Base-by-base conservation (phyloP, 30 jellyfish, hydroid and myxozoan species). In the Morbakka virulenta region DNA sequence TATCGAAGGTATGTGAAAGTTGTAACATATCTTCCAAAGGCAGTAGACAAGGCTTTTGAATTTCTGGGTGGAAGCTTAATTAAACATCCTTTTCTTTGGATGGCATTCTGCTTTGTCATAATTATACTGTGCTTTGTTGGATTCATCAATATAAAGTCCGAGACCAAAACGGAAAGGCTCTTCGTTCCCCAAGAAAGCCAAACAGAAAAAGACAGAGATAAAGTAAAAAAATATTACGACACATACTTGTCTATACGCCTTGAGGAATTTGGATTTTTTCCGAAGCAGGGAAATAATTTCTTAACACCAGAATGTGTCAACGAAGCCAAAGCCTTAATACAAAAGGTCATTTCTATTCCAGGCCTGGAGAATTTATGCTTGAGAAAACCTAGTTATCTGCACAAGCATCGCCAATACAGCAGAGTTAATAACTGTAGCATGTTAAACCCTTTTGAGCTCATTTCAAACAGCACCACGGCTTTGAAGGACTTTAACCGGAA, bases 361-460 rank as follows among this genome's bases (percentile, higher is more conserved):
- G 81, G 94, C 26, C 71, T 67, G 23, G 11, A 49, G 12, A 74
- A 82, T 12, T 65, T 82, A 25, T 82, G 94, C 67, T 63, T 62
- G 30, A 41, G 32, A 49, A 62, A 72, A 53, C 94, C 80, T 9
- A 22, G 28, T 0, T 82, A 49, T 57, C 0, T 82, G 24, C 24
- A 20, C 1, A 30, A 24, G 14, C 33, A 64, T 4, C 51, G 21
- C 1, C 57, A 67, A 14, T 82, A 14, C 64, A 33, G 22, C 32
- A 69, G 50, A 28, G 17, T 17, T 14, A 74, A 21, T 14, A 69
- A 24, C 2, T 82, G 94, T 69, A 32, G 76, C 2, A 1, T 53
- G 35, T 23, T 82, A 67, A 82, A 82, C 30, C 94, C 94, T 2
- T 11, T 82, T 22, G 94, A 82, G 72, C 14, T 82, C 21, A 26